Evolutionary conservation across 2,113 vertebrate genomes (phyloP).

Genomic region (Halichoerus grypus): DNA sequence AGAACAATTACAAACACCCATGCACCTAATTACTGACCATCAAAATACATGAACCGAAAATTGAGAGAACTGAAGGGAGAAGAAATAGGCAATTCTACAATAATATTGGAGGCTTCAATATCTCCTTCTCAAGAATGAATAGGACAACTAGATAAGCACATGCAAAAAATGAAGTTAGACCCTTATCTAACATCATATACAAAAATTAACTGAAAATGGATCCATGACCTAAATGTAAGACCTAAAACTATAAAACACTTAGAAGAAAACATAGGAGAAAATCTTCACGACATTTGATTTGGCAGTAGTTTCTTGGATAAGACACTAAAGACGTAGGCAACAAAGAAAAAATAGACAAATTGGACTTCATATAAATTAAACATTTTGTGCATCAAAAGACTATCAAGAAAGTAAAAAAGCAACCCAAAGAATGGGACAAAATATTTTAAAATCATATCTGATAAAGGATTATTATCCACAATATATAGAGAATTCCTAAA

Average conservation of each 20-base stretch:
- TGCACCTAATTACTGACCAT: not conserved
- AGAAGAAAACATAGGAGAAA: not conserved
- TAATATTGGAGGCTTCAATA: not conserved
- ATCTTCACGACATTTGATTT: not conserved
- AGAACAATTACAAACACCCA: not conserved
- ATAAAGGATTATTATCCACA: not conserved
- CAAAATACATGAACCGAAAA: not conserved
- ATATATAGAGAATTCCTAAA: not conserved
- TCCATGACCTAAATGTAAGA: not conserved
- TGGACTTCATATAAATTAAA: not conserved
- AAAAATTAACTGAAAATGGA: not conserved
- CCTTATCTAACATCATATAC: not conserved
- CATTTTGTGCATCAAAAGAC: not conserved
- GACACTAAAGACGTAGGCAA: not conserved
- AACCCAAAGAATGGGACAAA: not conserved
- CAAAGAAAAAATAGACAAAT: not conserved
- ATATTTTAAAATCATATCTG: not conserved
- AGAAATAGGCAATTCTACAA: not conserved
- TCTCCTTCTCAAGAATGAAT: not conserved
- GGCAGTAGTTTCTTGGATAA: not conserved
- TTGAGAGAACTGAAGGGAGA: not conserved
- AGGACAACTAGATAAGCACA: not conserved
- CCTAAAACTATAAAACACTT: not conserved
- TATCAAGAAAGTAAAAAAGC: not conserved
- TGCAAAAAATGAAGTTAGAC: not conserved